A percentile compares a stretch with the other conserved stretches of the same genome.
These are phyloP conservation scores for Pyrochroa serraticornis DNA, from an alignment of 2,888 invertebrate species.

Conservation along the genomic window DNA sequence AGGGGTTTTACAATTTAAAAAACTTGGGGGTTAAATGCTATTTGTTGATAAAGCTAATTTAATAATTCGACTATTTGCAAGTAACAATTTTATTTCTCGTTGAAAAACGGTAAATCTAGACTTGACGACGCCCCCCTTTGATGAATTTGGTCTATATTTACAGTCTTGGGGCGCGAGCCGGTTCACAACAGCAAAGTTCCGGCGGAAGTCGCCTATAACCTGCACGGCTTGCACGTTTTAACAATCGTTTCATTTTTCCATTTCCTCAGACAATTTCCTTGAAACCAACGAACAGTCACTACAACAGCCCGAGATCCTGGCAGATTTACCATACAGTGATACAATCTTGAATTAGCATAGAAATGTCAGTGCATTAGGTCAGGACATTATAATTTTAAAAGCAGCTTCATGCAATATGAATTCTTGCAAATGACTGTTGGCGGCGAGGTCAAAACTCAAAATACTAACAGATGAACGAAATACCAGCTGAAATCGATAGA, in stretches of 20 bases:
- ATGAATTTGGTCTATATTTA: not conserved
- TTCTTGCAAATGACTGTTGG: too few relatives aligned
- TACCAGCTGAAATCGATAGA: not conserved
- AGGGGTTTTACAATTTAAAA: too few relatives aligned
- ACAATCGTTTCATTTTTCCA: constrained; percentile 7
- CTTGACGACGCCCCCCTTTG: not conserved
- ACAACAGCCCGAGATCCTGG: constrained; percentile 2
- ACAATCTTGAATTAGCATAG: not conserved
- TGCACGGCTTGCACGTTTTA: constrained; percentile 6
- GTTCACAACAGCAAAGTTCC: constrained; percentile 27
- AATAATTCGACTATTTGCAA: too few relatives aligned
- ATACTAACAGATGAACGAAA: not conserved
- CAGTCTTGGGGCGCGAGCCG: not conserved
- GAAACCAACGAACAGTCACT: not conserved
- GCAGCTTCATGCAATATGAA: constrained; percentile 22
- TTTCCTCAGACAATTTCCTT: not conserved
- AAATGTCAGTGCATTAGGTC: constrained; percentile 12
- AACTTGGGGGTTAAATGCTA: not conserved
- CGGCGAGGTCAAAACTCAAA: too few relatives aligned
- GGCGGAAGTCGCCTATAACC: constrained; percentile 24
- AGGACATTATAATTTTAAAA: constrained; percentile 22
- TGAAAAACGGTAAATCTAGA: not conserved
- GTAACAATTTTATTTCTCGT: too few relatives aligned
- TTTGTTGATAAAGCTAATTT: too few relatives aligned
- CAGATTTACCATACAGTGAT: not conserved